Base-by-base conservation (phyloP, 2,797 vertebrate species). In the Enteromius fasciolatus region DNA sequence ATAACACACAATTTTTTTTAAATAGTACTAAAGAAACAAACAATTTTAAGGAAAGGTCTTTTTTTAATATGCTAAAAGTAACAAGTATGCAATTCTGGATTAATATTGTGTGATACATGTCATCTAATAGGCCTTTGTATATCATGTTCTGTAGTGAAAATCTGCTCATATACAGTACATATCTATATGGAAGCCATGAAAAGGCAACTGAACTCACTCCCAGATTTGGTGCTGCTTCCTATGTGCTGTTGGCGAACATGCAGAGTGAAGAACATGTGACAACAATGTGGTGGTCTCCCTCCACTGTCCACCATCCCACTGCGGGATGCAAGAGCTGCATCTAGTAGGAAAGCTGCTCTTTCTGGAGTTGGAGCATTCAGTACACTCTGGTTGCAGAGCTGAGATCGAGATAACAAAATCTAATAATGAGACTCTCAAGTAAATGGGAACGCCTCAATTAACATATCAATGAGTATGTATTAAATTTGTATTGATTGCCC, bases 191-290 rank as follows among this genome's bases (percentile, higher is more conserved):
- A 15, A 68, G 50, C 1, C 10, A 39, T 39, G 36, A 77, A 36
- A 66, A 52, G 59, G 50, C 41, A 80, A 5, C 63, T 54, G 44
- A 46, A 84, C 88, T 89, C 87, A 95, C 94, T 93, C 89, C 93
- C 94, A 2, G 97, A 97, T 91, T 98, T 99, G 80, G 88, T 95
- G 0, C 95, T 97, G 91, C 96, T 97, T 84, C 98, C 97, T 88
- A 97, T 96, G 5, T 96, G 96, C 80, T 97, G 98, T 85, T 98
- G 97, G 90, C 97, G 97, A 90, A 99, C 91, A 81, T 99, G 95
- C 83, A 99, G 92, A 0, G 97, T 98, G 93, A 98, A 99, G 89
- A 99, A 97, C 98, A 99, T 99, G 90, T 99, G 95, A 15, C 97
- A 99, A 91, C 94, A 97, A 86, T 96, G 94, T 76, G 93, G 95